These are phyloP conservation scores for Cavia porcellus DNA, from an alignment of 2,113 vertebrate genomes.

Conservation along the genomic window DNA sequence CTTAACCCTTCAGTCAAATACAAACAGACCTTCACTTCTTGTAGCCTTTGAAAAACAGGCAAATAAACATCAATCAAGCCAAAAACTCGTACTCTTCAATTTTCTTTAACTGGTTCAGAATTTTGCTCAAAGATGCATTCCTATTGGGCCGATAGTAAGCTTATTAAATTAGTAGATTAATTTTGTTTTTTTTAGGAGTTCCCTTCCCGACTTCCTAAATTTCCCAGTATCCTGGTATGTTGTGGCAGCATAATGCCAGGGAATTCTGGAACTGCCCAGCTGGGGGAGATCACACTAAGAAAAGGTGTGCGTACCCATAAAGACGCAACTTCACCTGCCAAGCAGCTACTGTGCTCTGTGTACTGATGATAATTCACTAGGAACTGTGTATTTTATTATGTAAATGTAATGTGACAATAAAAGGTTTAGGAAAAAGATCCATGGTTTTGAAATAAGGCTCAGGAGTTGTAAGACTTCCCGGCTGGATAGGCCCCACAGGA, in stretches of 20 bases:
- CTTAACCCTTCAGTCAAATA: not conserved
- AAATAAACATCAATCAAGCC: not conserved
- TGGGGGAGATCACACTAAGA: not conserved
- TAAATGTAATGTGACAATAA: not conserved
- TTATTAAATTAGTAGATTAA: not conserved
- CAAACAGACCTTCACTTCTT: not conserved
- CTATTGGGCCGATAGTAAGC: not conserved
- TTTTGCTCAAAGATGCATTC: not conserved
- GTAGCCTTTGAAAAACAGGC: not conserved
- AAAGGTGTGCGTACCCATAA: not conserved
- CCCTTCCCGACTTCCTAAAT: not conserved
- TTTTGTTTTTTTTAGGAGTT: not conserved
- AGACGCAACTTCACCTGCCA: not conserved
- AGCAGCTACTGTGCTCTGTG: not conserved
- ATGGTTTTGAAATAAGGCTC: not conserved
- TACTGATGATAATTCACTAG: not conserved
- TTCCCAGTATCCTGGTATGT: not conserved
- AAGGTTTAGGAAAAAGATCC: not conserved
- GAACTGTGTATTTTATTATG: not conserved
- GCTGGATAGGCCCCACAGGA: not conserved
- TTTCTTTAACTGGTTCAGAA: not conserved
- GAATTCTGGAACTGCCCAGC: not conserved
- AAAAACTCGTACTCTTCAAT: not conserved
- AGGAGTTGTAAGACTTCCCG: not conserved
- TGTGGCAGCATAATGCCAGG: not conserved